Evolutionary conservation across 2,888 invertebrate genomes (phyloP).

Genomic region (Eurytoma adleriae): DNA sequence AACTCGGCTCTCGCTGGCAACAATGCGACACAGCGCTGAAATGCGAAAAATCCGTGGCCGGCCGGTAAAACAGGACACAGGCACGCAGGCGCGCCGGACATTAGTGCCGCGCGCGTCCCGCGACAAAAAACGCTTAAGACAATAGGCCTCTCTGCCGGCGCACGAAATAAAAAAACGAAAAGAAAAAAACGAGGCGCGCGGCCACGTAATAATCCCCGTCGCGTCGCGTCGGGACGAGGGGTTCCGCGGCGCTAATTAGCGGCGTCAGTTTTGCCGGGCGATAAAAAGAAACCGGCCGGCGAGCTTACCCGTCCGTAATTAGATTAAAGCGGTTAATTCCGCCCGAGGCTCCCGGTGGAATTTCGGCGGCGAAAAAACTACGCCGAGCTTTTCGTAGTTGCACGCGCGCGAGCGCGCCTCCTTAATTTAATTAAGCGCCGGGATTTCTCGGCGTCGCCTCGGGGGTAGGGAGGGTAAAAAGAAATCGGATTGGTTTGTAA

Average conservation of each 20-base stretch:
- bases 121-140: background rate
- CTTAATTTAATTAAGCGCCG: slow-evolving; percentile 35
- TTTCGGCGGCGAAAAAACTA: slow-evolving; percentile 40
- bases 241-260: slow-evolving; percentile 46
- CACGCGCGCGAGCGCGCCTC: background rate
- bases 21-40: background rate
- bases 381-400: background rate
- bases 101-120: too few species aligned
- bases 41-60: slow-evolving; percentile 18
- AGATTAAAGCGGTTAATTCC: slow-evolving; percentile 55
- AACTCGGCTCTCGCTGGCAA: too few species aligned
- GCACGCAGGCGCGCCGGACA: slow-evolving; percentile 25
- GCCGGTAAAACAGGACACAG: slow-evolving; percentile 23
- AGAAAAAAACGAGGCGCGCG: background rate
- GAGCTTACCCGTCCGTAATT: slow-evolving; percentile 33
- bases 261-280: slow-evolving; percentile 34
- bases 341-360: too few species aligned
- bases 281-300: slow-evolving; percentile 14
- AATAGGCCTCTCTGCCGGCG: background rate
- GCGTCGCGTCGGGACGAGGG: background rate
- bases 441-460: background rate
- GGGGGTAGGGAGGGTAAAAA: background rate
- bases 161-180: background rate
- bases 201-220: slow-evolving; percentile 29
- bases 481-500: slow-evolving; percentile 6